phyloP scores from a whole-genome alignment of 2,888 invertebrate species.

The Diloba caeruleocephala region DNA sequence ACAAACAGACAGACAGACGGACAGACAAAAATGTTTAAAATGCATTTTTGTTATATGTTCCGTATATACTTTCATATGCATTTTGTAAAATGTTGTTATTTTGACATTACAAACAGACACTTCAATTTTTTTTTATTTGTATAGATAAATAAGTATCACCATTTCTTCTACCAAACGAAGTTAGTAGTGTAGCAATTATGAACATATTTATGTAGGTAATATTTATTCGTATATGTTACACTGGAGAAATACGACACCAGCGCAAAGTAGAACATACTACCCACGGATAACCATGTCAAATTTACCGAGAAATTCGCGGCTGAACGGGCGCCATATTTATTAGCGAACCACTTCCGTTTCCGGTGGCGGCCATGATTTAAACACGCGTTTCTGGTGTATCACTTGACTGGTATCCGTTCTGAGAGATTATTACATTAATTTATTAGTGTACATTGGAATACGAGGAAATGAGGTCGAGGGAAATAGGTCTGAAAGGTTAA shows the following conservation, averaged over 20 bases:
- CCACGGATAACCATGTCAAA: conserved; percentile 56
- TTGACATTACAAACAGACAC: no score
- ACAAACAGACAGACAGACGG: no score
- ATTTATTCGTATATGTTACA: no score
- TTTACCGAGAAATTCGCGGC: conserved; percentile 59
- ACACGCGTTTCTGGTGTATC: conserved; percentile 72
- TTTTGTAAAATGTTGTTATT: no score
- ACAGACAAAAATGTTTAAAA: no score
- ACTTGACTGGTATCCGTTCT: conserved; percentile 68
- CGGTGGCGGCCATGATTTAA: conserved; percentile 73
- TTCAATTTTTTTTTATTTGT: no score
- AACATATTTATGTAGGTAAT: no score
- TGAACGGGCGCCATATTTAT: conserved; percentile 78
- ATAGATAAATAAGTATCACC: no score
- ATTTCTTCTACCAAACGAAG: no score
- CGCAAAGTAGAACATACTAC: conserved; percentile 28
- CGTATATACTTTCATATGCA: no score
- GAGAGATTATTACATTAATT: conserved; percentile 64
- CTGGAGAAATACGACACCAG: background rate
- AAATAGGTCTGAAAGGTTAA: conserved; percentile 24
- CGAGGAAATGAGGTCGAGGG: conserved; percentile 6
- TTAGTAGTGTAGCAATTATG: no score
- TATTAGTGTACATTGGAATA: conserved; percentile 40
- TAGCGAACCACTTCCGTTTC: conserved; percentile 69
- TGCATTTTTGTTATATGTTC: no score